A percentile compares a stretch with the other conserved stretches of the same genome.
Conservation (phyloP, 2,113 vertebrate species). For the Saimiri boliviensis region DNA sequence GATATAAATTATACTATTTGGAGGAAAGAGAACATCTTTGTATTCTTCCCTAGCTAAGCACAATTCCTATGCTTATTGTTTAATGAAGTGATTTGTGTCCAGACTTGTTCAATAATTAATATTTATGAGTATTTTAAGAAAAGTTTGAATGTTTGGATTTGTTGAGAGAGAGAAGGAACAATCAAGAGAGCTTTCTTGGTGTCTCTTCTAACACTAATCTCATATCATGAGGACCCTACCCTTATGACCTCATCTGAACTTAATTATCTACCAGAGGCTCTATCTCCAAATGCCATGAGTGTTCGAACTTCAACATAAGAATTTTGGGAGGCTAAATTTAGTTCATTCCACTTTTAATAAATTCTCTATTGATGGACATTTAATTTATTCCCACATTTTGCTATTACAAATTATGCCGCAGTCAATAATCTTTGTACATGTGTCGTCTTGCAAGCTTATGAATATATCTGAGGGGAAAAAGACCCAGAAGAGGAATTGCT, state of each 20-base stretch:
- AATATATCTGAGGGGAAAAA: neutral
- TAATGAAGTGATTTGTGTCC: constrained; percentile 6
- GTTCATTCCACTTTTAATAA: no score
- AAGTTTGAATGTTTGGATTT: neutral
- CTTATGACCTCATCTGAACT: neutral
- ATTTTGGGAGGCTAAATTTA: no score
- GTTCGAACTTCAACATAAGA: neutral
- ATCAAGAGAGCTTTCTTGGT: neutral
- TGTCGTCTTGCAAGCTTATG: neutral
- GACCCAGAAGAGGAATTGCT: neutral
- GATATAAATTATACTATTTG: neutral
- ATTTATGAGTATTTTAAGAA: neutral
- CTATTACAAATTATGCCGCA: neutral
- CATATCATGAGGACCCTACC: neutral
- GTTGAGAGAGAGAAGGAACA: neutral
- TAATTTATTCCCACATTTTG: neutral
- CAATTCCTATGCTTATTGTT: neutral
- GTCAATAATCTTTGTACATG: neutral
- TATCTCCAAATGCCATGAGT: neutral
- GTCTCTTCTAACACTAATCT: neutral
- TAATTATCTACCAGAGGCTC: neutral
- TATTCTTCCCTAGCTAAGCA: neutral
- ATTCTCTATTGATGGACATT: no score
- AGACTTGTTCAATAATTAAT: neutral
- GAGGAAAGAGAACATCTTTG: neutral